These are phyloP conservation scores for Globia sparganii DNA, from an alignment of 2,888 invertebrate species.

Conservation along the genomic window DNA sequence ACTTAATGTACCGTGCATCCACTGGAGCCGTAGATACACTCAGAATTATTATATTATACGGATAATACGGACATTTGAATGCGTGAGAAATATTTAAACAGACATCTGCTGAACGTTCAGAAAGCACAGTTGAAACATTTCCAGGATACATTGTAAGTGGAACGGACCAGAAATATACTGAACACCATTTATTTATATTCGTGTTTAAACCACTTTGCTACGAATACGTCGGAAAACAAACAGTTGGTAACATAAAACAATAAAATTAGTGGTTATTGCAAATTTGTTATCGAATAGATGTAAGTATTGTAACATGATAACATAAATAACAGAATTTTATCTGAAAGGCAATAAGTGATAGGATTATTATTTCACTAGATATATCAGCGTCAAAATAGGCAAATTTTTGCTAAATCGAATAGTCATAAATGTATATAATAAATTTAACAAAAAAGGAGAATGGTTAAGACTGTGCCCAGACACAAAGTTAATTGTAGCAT, in stretches of 20 bases:
- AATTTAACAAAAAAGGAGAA: too few relatives aligned
- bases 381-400: not conserved
- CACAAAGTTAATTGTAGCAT: too few relatives aligned
- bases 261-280: not conserved
- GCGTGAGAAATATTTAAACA: conserved; percentile 63
- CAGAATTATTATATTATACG: conserved; percentile 62
- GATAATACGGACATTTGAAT: conserved; percentile 64
- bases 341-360: not conserved
- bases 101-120: conserved; percentile 56
- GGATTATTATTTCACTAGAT: not conserved
- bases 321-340: not conserved
- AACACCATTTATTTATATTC: conserved; percentile 13
- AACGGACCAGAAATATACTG: conserved; percentile 57
- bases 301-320: too few relatives aligned
- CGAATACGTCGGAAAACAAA: not conserved
- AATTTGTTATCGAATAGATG: conserved; percentile 2
- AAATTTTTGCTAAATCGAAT: not conserved
- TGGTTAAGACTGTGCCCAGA: too few relatives aligned
- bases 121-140: conserved; percentile 50
- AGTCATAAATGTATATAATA: not conserved
- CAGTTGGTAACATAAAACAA: conserved; percentile 1
- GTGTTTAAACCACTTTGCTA: conserved; percentile 2
- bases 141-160: conserved; percentile 42
- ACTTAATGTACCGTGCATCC: conserved; percentile 60
- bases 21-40: conserved; percentile 44